phyloP scores from a whole-genome alignment of 2,113 vertebrate species.

The Deroptyus accipitrinus region DNA sequence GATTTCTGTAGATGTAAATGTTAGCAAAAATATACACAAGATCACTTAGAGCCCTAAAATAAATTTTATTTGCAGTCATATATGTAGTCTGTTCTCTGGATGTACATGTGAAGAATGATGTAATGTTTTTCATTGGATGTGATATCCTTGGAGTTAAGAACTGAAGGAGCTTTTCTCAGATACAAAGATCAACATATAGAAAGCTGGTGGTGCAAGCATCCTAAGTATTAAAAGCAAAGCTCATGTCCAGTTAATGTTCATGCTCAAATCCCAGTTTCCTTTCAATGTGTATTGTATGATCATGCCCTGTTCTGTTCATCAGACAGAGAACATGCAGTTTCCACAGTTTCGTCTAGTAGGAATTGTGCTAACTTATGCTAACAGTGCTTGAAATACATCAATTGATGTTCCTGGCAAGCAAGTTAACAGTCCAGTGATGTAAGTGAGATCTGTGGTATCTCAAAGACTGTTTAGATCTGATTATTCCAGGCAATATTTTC shows the following conservation, averaged over 20 bases:
- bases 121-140: background rate
- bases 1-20: background rate
- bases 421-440: background rate
- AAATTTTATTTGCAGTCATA: background rate
- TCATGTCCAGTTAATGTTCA: background rate
- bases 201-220: background rate
- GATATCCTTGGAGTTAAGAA: background rate
- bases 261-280: background rate
- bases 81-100: background rate
- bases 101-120: background rate
- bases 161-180: background rate
- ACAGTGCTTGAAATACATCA: background rate
- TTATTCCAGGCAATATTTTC: background rate
- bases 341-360: background rate
- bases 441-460: background rate
- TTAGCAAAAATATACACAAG: background rate
- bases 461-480: background rate
- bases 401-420: background rate
- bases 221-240: background rate
- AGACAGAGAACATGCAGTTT: background rate
- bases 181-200: background rate
- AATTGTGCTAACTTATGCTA: background rate
- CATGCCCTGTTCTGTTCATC: background rate
- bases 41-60: background rate
- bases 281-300: background rate